These are phyloP conservation scores for Columba guinea DNA, from an alignment of 2,797 vertebrate genomes.

Conservation along the genomic window DNA sequence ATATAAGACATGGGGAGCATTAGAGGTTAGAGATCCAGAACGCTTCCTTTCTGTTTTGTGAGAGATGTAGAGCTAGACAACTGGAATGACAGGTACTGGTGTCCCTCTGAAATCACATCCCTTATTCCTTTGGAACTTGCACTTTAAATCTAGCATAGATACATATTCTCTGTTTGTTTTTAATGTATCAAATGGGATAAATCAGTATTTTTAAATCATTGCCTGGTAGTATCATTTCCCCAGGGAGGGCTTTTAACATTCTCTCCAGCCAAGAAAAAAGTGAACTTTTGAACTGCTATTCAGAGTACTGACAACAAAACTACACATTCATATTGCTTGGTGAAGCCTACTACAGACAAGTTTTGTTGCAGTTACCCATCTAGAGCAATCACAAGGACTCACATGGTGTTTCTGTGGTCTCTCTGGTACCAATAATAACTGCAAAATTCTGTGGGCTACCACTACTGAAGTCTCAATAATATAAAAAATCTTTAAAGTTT, in stretches of 20 bases:
- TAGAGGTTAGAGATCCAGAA: background rate
- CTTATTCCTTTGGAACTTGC: background rate
- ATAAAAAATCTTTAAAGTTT: background rate
- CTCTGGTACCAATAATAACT: background rate
- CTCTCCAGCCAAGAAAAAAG: background rate
- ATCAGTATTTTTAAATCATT: slow-evolving; percentile 25
- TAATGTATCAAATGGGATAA: background rate
- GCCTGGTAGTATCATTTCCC: background rate
- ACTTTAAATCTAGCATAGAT: background rate
- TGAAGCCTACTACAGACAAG: background rate
- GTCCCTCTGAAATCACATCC: background rate
- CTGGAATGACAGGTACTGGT: background rate
- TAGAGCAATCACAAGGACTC: background rate
- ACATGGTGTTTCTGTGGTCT: background rate
- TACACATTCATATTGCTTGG: background rate
- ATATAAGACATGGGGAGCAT: background rate
- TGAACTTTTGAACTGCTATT: slow-evolving; percentile 33
- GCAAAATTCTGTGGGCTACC: background rate
- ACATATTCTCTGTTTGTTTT: background rate
- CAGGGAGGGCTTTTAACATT: background rate
- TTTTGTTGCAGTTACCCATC: background rate
- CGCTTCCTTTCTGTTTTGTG: background rate
- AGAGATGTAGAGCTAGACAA: background rate
- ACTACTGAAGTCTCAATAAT: background rate
- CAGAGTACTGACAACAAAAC: background rate